phyloP scores from a whole-genome alignment of 2,797 vertebrate species.

The Semotilus atromaculatus region DNA sequence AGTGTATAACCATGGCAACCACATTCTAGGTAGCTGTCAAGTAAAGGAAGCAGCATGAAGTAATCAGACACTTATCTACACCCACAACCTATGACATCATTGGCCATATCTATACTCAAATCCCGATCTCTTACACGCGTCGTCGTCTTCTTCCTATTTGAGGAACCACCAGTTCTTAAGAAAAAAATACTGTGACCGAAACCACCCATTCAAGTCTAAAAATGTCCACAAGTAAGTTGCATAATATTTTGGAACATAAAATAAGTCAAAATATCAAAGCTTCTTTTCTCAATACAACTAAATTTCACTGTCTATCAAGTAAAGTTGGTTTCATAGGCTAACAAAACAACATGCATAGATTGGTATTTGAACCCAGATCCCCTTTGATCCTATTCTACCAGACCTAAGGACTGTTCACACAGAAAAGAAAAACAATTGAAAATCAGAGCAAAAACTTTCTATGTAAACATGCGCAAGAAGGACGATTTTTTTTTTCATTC shows the following conservation, averaged over 20 bases:
- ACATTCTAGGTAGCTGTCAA: neutral
- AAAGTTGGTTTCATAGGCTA: neutral
- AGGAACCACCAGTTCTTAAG: neutral
- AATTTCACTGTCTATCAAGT: neutral
- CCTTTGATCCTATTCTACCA: neutral
- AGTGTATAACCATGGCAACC: conserved; percentile 17
- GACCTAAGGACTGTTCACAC: neutral
- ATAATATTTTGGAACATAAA: neutral
- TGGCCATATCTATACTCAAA: neutral
- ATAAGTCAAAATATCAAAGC: neutral
- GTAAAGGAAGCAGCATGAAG: conserved; percentile 1
- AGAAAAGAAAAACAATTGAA: neutral
- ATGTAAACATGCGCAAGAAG: neutral
- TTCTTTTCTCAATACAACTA: neutral
- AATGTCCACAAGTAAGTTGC: neutral
- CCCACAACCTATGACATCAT: conserved; percentile 10
- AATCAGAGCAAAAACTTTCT: no score
- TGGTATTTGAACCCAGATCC: neutral
- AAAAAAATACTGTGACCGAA: neutral
- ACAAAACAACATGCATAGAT: neutral
- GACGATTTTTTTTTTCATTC: neutral
- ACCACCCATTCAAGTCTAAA: neutral
- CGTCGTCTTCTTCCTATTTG: neutral
- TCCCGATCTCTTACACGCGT: neutral
- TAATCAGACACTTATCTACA: conserved; percentile 19